phyloP scores from a whole-genome alignment of 2,888 invertebrate species.

The Cheilosia grossa region DNA sequence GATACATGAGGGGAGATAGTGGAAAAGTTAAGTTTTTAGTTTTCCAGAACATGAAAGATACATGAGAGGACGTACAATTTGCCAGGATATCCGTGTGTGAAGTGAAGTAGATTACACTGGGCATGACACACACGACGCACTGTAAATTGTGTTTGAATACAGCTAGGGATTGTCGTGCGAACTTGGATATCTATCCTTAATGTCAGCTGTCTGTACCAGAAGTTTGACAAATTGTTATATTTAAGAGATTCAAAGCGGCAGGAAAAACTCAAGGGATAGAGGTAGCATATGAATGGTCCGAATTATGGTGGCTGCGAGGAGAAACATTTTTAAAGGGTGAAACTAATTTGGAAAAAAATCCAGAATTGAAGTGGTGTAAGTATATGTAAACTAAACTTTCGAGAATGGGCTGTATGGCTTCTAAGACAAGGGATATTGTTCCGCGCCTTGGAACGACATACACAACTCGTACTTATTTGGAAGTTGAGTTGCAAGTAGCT shows the following conservation, averaged over 20 bases:
- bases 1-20: conserved; percentile 40
- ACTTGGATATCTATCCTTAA: conserved; percentile 23
- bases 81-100: conserved; percentile 61
- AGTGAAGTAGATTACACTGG: conserved; percentile 55
- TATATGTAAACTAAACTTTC: too few relatives aligned
- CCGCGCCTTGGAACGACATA: too few relatives aligned
- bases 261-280: conserved; percentile 13
- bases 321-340: too few relatives aligned
- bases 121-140: conserved; percentile 47
- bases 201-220: conserved; percentile 46
- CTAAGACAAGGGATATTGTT: too few relatives aligned
- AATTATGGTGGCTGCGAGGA: not conserved
- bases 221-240: conserved; percentile 47
- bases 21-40: conserved; percentile 54
- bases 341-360: too few relatives aligned
- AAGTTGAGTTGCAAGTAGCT: too few relatives aligned
- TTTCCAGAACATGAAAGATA: conserved; percentile 32
- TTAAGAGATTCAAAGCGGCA: conserved; percentile 30
- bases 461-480: too few relatives aligned
- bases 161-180: conserved; percentile 1
- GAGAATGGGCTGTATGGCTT: too few relatives aligned
- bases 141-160: not conserved
- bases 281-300: not conserved
- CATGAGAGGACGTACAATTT: conserved; percentile 45
- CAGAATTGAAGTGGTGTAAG: too few relatives aligned